phyloP scores from a whole-genome alignment of 1,140 invertebrate genomes.

The Hormaphis cornu region DNA sequence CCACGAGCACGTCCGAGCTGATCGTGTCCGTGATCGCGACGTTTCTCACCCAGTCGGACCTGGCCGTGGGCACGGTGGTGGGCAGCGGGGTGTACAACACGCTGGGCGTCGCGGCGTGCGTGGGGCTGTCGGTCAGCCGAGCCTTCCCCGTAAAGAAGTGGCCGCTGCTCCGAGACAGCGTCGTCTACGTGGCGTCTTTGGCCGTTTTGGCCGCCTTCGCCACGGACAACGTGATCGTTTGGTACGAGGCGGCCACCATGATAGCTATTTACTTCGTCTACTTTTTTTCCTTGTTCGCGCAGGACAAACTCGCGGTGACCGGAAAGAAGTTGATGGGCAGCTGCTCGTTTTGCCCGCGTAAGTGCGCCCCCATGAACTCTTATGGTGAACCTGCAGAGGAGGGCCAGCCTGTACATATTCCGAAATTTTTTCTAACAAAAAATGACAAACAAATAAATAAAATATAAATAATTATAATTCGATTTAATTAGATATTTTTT shows the following conservation, averaged over 20 bases:
- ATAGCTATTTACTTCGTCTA: constrained; percentile 59
- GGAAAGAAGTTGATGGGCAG: constrained; percentile 33
- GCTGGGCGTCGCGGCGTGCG: constrained; percentile 58
- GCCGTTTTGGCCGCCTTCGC: constrained; percentile 62
- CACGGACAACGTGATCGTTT: constrained; percentile 66
- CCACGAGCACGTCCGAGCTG: constrained; percentile 54
- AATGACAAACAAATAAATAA: too few species aligned
- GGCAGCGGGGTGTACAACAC: constrained; percentile 64
- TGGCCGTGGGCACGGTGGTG: constrained; percentile 56
- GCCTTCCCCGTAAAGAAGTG: constrained; percentile 64
- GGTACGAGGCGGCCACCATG: constrained; percentile 64
- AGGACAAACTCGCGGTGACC: constrained; percentile 42
- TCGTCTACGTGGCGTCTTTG: constrained; percentile 71
- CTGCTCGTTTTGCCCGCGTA: constrained; percentile 6
- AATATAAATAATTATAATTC: too few species aligned
- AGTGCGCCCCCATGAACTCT: too few species aligned
- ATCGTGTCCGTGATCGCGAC: constrained; percentile 50
- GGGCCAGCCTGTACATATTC: too few species aligned
- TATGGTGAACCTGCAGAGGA: too few species aligned
- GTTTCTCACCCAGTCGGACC: constrained; percentile 52
- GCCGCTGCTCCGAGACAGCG: constrained; percentile 73
- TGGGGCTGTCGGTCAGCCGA: constrained; percentile 51
- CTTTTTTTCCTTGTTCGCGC: constrained; percentile 52
- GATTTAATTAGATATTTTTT: too few species aligned
- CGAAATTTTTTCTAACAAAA: too few species aligned